Base-by-base conservation (phyloP, 2,797 vertebrate species). In the Echeneis naucrates region DNA sequence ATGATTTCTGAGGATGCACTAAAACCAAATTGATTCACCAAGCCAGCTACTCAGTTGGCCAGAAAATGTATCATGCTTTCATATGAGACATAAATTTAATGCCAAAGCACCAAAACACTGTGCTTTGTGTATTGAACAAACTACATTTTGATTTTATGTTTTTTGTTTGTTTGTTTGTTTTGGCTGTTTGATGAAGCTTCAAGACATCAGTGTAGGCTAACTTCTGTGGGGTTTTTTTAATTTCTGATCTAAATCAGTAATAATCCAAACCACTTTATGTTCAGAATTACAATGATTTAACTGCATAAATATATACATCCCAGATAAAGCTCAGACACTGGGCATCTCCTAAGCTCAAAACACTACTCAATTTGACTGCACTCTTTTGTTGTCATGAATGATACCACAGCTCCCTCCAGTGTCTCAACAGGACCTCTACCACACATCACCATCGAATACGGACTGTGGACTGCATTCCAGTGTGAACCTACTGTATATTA, bases 371-470 rank as follows among this genome's bases (percentile, higher is more conserved):
- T 14, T 9, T 59, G 35, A 44, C 57, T 3, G 24, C 23, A 38
- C 0, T 37, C 24, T 58, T 30, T 24, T 65, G 47, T 19, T 38
- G n/a, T 24, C 5, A 3, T 24, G 14, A 14, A 27, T 26, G 6
- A 57, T 12, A 17, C 74, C 71, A 27, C 9, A 65, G 79, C 69
- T 52, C 82, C 78, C 72, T 45, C 68, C 0, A 5, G 56, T 84
- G 82, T 67, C 68, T 66, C 24, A 53, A 11, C 33, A 58, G 24
- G 23, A n/a, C 19, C 60, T 27, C 14, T 4, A 23, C 12, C 45
- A n/a, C 4, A 14, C 8, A 14, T n/a, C 24, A 48, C 26, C 23
- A 0, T 52, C 5, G 17, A 5, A 17, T n/a, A 1, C 19, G 10
- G n/a, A 12, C 32, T 52, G 38, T 23, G 3, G 16, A 70, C 33